Evolutionary conservation across 2,113 vertebrate species (phyloP), one percentile per base, ranked within the genome.

Genomic region (Apus apus): DNA sequence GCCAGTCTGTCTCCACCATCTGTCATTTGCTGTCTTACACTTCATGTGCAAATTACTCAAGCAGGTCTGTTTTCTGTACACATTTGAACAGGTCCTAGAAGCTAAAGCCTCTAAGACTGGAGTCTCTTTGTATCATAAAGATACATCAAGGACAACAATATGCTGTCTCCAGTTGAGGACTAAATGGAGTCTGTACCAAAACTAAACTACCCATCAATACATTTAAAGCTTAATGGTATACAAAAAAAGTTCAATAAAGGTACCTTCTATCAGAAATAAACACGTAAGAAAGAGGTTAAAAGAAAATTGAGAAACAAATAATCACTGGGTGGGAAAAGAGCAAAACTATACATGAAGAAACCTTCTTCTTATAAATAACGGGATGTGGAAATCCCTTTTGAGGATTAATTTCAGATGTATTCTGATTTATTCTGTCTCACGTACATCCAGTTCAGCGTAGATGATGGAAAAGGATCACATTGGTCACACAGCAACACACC

Each of bases 1-100:
- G 71, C 87, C 92, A 94, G 78, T 36, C 93, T 94, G 89, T 50
- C 93, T 48, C 46, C 0, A 66, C 84, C 93, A 96, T 96, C 94
- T 97, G 94, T 74, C 91, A 77, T 34, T 76, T 8, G 23, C 71
- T 0, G n/a, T 88, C 91, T 93, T 88, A 90, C 91, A 90, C 87
- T 83, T 91, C 60, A 60, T 62, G 80, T 93, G 91, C 85, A 88
- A 91, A 80, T 87, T 56, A 93, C 75, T 96, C 60, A 4, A 58
- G 90, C 75, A 85, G 64, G 36, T 91, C 89, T 95, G 81, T 56
- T 76, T 64, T 77, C 85, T 91, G 67, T 25, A 9, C 25, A 20
- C 11, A 9, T 85, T n/a, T 18, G 3, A 95, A 46, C 64, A 80
- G 67, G 66, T 91, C 51, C 13, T 6, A 32, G 38, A 40, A 83